Conservation (phyloP, 2,888 invertebrate species). For the Augochlorella aurata region DNA sequence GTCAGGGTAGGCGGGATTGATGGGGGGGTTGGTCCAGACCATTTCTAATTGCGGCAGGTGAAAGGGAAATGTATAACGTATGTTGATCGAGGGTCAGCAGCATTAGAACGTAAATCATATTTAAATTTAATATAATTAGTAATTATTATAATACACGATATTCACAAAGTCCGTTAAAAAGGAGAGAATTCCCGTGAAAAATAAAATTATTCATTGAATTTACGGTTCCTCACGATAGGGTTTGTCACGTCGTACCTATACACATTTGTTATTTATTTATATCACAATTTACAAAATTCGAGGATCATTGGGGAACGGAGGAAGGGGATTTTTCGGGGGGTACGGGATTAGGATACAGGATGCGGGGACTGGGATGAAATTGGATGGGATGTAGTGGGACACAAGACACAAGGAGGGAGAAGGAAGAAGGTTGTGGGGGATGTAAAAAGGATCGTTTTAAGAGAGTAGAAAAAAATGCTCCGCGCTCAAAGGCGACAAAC, state of each 20-base stretch:
- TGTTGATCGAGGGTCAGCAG: constrained; percentile 63
- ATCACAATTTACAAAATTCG: constrained; percentile 82
- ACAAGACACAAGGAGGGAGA: neutral
- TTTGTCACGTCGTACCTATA: constrained; percentile 75
- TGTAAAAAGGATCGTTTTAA: constrained; percentile 40
- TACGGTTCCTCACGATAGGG: constrained; percentile 71
- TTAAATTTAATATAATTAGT: constrained; percentile 81
- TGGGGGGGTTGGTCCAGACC: constrained; percentile 1
- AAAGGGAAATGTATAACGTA: constrained; percentile 55
- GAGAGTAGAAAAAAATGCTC: constrained; percentile 59
- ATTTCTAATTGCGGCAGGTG: constrained; percentile 32
- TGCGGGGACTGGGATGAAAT: neutral
- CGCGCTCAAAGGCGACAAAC: constrained; percentile 52
- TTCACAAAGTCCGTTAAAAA: constrained; percentile 81
- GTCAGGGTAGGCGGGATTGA: neutral
- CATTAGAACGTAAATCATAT: constrained; percentile 79
- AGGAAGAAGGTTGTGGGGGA: constrained; percentile 13
- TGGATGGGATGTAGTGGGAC: neutral
- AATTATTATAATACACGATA: constrained; percentile 82
- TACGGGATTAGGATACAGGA: neutral
- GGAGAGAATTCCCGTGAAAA: constrained; percentile 70
- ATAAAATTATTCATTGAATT: constrained; percentile 76
- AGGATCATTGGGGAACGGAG: constrained; percentile 53
- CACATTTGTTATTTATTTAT: constrained; percentile 81
- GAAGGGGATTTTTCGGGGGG: neutral